Percentiles rank a stretch among this genome's conserved stretches.
These are phyloP conservation scores for Urocitellus parryii DNA, from an alignment of 2,113 vertebrate genomes.

Conservation along the genomic window DNA sequence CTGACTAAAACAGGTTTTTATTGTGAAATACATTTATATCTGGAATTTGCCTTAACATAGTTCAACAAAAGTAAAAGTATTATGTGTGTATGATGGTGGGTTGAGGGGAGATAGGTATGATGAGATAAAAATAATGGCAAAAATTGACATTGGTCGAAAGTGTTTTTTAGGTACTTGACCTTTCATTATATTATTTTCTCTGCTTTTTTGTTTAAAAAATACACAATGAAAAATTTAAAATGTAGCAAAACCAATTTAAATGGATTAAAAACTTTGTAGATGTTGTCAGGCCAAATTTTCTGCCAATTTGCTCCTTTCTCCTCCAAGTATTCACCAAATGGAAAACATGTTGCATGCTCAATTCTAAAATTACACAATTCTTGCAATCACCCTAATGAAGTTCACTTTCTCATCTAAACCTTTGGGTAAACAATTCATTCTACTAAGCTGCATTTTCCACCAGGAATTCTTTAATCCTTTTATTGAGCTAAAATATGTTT, in stretches of 20 bases:
- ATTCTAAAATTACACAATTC: background rate
- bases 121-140: background rate
- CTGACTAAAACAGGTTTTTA: background rate
- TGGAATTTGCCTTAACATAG: background rate
- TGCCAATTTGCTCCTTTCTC: background rate
- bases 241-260: background rate
- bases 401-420: background rate
- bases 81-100: background rate
- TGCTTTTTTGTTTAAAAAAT: slow-evolving; percentile 19
- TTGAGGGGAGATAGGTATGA: background rate
- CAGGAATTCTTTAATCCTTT: background rate
- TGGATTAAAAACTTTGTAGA: background rate
- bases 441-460: background rate
- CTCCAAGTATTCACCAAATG: background rate
- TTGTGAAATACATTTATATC: background rate
- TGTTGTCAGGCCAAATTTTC: background rate
- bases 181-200: background rate
- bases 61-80: background rate
- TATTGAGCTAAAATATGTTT: background rate
- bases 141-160: background rate
- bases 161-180: background rate
- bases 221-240: background rate
- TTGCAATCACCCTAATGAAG: background rate
- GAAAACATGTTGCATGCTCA: background rate
- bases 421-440: background rate